These are phyloP conservation scores for Catalaphyllia jardinei DNA, from an alignment of 64 coral and sea anemone genomes.

Conservation along the genomic window DNA sequence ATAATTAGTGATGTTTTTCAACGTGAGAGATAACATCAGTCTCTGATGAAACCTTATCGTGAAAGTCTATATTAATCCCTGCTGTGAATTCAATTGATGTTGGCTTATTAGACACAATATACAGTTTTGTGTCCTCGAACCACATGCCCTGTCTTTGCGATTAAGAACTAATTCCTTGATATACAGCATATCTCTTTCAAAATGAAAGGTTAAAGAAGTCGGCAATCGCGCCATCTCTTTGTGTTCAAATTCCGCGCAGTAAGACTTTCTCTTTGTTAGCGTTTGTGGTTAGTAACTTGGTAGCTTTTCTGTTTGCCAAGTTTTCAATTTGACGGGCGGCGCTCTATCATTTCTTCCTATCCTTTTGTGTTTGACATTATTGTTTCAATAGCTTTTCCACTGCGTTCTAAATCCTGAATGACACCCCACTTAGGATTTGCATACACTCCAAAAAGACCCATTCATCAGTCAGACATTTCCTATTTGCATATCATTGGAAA, in stretches of 20 bases:
- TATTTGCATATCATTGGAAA: slow-evolving; percentile 41
- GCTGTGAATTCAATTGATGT: slow-evolving; percentile 12
- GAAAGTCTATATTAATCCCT: background rate
- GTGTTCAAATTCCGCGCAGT: background rate
- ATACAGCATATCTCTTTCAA: background rate
- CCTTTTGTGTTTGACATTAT: background rate
- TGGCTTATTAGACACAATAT: slow-evolving; percentile 1
- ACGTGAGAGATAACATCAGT: slow-evolving; percentile 22
- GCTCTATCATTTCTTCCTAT: slow-evolving; percentile 1
- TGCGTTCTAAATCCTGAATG: slow-evolving; percentile 5
- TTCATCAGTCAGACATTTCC: background rate
- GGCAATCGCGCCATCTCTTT: background rate
- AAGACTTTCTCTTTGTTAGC: background rate
- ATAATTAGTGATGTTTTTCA: slow-evolving; percentile 32
- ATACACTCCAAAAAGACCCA: slow-evolving; percentile 9
- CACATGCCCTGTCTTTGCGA: background rate
- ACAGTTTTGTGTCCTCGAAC: background rate
- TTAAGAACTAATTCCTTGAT: slow-evolving; percentile 13
- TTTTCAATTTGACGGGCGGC: background rate
- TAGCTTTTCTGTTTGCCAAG: background rate
- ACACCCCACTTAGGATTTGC: slow-evolving; percentile 18
- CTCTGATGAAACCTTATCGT: slow-evolving; percentile 17
- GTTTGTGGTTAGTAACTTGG: background rate
- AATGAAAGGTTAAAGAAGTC: background rate
- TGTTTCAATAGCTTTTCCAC: slow-evolving; percentile 15